A percentile compares a stretch with the other conserved stretches of the same genome.
Evolutionary conservation across 2,888 invertebrate genomes (phyloP).

Genomic region (Chydorus sphaericus): DNA sequence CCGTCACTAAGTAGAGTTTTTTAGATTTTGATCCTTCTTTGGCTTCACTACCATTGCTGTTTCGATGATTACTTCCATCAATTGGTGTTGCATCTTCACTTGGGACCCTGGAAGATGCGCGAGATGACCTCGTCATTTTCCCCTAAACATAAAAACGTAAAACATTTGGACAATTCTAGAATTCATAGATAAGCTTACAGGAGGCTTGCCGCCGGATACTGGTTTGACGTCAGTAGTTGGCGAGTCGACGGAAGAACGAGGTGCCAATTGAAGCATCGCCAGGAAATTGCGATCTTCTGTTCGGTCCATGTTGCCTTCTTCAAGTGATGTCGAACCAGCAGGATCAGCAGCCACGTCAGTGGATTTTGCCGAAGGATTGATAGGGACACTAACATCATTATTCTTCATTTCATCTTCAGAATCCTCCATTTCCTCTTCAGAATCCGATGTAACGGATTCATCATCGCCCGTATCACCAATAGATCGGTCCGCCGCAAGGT

Average conservation of each 20-base stretch:
- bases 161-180: too few relatives aligned
- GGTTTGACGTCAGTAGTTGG: not conserved
- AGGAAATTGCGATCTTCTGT: slow-evolving; percentile 4
- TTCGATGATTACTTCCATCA: too few relatives aligned
- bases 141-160: too few relatives aligned
- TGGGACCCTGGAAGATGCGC: too few relatives aligned
- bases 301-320: slow-evolving; percentile 6
- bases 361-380: not conserved
- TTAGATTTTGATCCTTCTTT: too few relatives aligned
- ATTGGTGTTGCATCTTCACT: too few relatives aligned
- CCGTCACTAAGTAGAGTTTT: too few relatives aligned
- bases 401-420: not conserved
- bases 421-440: too few relatives aligned
- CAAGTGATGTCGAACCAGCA: not conserved
- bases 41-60: too few relatives aligned
- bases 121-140: too few relatives aligned
- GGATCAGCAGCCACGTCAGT: not conserved
- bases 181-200: not conserved
- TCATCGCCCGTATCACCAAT: not conserved
- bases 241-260: slow-evolving; percentile 2
- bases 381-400: not conserved
- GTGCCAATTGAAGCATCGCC: slow-evolving; percentile 11
- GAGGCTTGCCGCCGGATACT: not conserved
- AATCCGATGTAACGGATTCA: not conserved
- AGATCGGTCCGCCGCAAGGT: not conserved